Percentiles rank a stretch among this genome's conserved stretches.
These are phyloP conservation scores for Petroica traversi DNA, from an alignment of 2,113 vertebrate species.

Conservation along the genomic window DNA sequence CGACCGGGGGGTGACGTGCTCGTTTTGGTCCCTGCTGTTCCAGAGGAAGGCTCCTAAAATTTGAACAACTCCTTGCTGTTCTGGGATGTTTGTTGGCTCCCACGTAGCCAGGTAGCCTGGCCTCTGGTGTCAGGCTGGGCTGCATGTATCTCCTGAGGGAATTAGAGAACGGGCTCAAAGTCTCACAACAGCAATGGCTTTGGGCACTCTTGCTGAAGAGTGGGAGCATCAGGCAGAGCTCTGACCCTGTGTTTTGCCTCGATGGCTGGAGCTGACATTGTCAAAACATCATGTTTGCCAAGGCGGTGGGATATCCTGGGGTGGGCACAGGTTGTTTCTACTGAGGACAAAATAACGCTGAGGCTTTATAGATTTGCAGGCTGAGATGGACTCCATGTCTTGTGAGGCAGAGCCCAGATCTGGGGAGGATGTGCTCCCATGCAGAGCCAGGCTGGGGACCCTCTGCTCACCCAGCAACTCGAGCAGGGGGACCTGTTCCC, in stretches of 20 bases:
- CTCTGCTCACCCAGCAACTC: not conserved
- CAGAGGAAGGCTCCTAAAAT: not conserved
- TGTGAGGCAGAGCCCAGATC: not conserved
- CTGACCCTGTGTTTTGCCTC: not conserved
- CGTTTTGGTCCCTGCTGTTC: not conserved
- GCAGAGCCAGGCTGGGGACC: not conserved
- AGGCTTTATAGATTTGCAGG: not conserved
- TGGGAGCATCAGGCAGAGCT: not conserved
- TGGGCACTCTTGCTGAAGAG: not conserved
- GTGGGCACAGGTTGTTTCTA: not conserved
- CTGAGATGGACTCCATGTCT: fast-evolving
- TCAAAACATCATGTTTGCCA: not conserved
- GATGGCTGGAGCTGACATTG: not conserved
- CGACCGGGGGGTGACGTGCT: not conserved
- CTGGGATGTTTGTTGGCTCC: not conserved
- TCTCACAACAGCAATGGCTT: fast-evolving
- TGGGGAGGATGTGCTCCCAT: fast-evolving
- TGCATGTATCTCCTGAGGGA: fast-evolving
- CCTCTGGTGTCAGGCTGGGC: not conserved
- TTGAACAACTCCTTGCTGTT: not conserved
- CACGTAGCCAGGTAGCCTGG: not conserved
- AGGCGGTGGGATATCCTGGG: not conserved
- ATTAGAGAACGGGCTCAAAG: not conserved
- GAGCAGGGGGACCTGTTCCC: not conserved
- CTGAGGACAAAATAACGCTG: not conserved